Percentiles rank a stretch among this genome's conserved stretches.
These are phyloP conservation scores for Aporrectodea caliginosa DNA, from an alignment of 1,140 invertebrate genomes.

Conservation along the genomic window DNA sequence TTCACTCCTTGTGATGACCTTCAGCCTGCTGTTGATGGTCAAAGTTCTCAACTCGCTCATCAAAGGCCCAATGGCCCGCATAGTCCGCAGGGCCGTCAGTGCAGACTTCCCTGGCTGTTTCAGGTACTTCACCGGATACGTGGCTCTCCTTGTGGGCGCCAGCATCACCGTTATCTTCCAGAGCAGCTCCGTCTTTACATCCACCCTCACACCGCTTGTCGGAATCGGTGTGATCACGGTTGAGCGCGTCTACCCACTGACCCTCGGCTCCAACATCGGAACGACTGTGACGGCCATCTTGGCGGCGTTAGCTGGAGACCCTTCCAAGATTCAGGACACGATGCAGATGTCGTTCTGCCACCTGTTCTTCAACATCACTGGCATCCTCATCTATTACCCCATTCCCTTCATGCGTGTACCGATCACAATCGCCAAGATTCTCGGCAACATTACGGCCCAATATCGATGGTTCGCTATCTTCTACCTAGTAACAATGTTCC, in stretches of 20 bases:
- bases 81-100: slow-evolving; percentile 58
- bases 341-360: slow-evolving; percentile 36
- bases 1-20: slow-evolving; percentile 46
- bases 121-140: slow-evolving; percentile 56
- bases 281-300: slow-evolving; percentile 60
- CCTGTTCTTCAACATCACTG: slow-evolving; percentile 49
- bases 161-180: slow-evolving; percentile 61
- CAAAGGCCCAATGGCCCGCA: slow-evolving; percentile 54
- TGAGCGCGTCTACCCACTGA: slow-evolving; percentile 61
- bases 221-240: slow-evolving; percentile 60
- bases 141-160: slow-evolving; percentile 59
- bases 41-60: slow-evolving; percentile 49
- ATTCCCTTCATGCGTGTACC: slow-evolving; percentile 61
- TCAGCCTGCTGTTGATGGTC: slow-evolving; percentile 60
- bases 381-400: slow-evolving; percentile 63
- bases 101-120: slow-evolving; percentile 55
- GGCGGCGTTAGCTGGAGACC: slow-evolving; percentile 54
- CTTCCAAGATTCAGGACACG: background rate
- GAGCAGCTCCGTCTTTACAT: slow-evolving; percentile 62
- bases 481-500: slow-evolving; percentile 60
- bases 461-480: slow-evolving; percentile 62
- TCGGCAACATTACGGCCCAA: slow-evolving; percentile 59
- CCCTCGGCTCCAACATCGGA: slow-evolving; percentile 61
- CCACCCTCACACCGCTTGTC: slow-evolving; percentile 61
- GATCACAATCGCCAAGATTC: slow-evolving; percentile 58